These are phyloP conservation scores for Heliconius himera DNA, from an alignment of 1,140 invertebrate genomes.

Conservation along the genomic window DNA sequence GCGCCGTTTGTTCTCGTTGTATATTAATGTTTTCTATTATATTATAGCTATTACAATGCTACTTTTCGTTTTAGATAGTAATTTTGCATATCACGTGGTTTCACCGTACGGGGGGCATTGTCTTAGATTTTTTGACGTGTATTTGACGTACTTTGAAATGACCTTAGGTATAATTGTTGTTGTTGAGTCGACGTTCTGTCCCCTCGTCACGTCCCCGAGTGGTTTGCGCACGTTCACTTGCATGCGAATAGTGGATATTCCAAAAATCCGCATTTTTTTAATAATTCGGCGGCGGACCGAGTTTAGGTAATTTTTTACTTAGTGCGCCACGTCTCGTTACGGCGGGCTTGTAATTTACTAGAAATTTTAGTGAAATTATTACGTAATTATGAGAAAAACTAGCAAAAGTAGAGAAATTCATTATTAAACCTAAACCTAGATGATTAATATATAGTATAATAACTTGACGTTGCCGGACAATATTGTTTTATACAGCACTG, in stretches of 20 bases:
- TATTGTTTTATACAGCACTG: slow-evolving; percentile 72
- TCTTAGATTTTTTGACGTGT: slow-evolving; percentile 60
- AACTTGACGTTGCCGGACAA: slow-evolving; percentile 71
- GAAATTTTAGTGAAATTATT: slow-evolving; percentile 76
- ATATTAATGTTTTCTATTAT: slow-evolving; percentile 68
- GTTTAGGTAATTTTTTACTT: slow-evolving; percentile 63
- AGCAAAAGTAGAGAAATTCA: slow-evolving; percentile 77
- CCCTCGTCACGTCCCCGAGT: slow-evolving; percentile 19
- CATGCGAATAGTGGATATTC: slow-evolving; percentile 41
- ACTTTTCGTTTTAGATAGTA: slow-evolving; percentile 69
- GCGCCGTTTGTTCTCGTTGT: slow-evolving; percentile 66
- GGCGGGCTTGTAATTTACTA: slow-evolving; percentile 62
- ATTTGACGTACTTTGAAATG: not conserved
- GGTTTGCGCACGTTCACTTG: slow-evolving; percentile 6
- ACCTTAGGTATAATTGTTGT: slow-evolving; percentile 45
- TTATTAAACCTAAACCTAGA: slow-evolving; percentile 70
- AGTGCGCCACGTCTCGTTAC: slow-evolving; percentile 22
- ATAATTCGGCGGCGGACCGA: slow-evolving; percentile 57
- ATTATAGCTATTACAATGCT: slow-evolving; percentile 56
- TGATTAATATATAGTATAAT: slow-evolving; percentile 70
- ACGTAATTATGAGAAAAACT: slow-evolving; percentile 59
- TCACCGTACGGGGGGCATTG: slow-evolving; percentile 64
- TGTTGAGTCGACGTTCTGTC: slow-evolving; percentile 3
- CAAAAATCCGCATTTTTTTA: slow-evolving; percentile 57
- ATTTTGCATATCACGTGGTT: slow-evolving; percentile 70